These are phyloP conservation scores for Sprattus sprattus DNA, from an alignment of 2,113 vertebrate genomes.

Conservation along the genomic window DNA sequence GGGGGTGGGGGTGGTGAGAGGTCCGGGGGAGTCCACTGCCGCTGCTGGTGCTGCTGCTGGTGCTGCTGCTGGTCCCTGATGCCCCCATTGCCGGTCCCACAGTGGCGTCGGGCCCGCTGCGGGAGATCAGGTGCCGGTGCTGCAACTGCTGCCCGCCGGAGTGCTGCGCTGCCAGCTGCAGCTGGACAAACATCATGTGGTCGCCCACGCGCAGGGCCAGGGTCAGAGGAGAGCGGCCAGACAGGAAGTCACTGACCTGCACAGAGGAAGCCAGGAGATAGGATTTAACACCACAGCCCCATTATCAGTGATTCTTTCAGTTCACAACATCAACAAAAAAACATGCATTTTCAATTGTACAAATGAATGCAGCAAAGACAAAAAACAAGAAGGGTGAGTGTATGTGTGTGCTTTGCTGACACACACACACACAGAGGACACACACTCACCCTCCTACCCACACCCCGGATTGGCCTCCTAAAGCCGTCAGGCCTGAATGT, in stretches of 20 bases:
- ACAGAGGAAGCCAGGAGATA: constrained; percentile 41
- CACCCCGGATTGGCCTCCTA: constrained; percentile 49
- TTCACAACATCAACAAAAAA: neutral
- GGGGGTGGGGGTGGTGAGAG: constrained; percentile 57
- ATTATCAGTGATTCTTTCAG: neutral
- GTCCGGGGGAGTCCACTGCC: constrained; percentile 48
- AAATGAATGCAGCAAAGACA: neutral
- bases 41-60: constrained; percentile 52
- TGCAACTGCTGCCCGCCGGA: constrained; percentile 82
- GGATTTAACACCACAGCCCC: neutral
- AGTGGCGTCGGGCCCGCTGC: constrained; percentile 63
- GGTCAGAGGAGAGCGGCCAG: constrained; percentile 92
- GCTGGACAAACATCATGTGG: constrained; percentile 99
- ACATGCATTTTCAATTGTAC: neutral
- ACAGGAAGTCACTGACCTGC: constrained; percentile 98
- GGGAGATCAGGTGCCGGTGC: constrained; percentile 82
- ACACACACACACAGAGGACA: constrained; percentile 40
- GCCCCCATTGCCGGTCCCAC: constrained; percentile 48
- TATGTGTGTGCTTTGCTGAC: neutral
- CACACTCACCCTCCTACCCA: constrained; percentile 51
- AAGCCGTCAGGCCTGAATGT: constrained; percentile 59
- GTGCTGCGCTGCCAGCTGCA: constrained; percentile 93
- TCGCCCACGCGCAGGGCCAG: constrained; percentile 93
- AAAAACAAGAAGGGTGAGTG: neutral
- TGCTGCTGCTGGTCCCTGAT: constrained; percentile 75